Percentiles rank a stretch among this genome's conserved stretches.
Evolutionary conservation across 1,140 invertebrate genomes (phyloP).

Genomic region (Anastrepha ludens): DNA sequence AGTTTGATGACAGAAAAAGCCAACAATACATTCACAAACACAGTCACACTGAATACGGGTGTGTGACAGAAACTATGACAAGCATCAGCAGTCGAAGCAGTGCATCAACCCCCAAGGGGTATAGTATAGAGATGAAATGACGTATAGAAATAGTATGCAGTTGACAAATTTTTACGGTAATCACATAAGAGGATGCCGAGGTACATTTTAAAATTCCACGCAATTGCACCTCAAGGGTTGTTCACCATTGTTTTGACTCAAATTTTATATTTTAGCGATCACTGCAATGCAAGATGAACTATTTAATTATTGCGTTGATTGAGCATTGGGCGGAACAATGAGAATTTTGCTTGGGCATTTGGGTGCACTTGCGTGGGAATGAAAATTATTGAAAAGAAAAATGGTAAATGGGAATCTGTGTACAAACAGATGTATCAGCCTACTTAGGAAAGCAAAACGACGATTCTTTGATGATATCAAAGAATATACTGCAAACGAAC

Average conservation of each 20-base stretch:
- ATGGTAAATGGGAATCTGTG: no score
- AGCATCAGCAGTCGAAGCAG: not conserved
- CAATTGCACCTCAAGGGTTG: constrained; percentile 35
- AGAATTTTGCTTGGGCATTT: not conserved
- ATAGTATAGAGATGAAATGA: not conserved
- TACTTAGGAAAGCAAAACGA: no score
- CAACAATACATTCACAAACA: not conserved
- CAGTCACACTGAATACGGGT: not conserved
- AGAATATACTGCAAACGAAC: no score
- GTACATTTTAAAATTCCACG: constrained; percentile 24
- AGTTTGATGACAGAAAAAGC: not conserved
- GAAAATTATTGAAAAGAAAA: no score
- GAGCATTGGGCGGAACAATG: not conserved
- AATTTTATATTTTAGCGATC: not conserved
- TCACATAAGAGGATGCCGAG: constrained; percentile 12
- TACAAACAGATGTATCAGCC: no score
- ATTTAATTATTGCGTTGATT: constrained; percentile 45
- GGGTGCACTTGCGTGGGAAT: constrained; percentile 14
- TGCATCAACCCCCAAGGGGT: not conserved
- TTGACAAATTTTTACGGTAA: constrained; percentile 41
- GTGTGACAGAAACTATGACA: not conserved
- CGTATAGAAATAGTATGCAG: not conserved
- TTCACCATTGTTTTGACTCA: not conserved
- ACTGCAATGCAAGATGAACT: not conserved
- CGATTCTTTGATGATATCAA: no score